Base-by-base conservation (phyloP, 2,113 vertebrate genomes). In the Siniperca knerii region DNA sequence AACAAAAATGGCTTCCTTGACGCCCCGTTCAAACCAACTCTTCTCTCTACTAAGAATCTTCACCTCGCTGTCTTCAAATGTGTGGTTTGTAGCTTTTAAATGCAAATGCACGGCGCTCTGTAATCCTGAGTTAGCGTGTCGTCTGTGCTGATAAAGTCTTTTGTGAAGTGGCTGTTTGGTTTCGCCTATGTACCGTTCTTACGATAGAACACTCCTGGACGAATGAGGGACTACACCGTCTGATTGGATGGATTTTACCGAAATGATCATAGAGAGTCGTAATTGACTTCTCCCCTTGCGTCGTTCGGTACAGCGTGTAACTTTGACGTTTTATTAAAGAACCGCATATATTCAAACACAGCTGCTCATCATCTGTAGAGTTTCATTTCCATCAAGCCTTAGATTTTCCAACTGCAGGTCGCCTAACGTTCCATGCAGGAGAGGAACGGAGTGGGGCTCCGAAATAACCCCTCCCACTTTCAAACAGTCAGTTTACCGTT, bases 401-500 rank as follows among this genome's bases (percentile, higher is more conserved):
- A 55, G 29, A 20, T 16, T 18, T 2, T 15, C 37, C 35, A 2
- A 37, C 35, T 37, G 35, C 35, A 37, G 35, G 35, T 29, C 29
- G 29, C 29, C 29, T 29, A 29, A 29, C 29, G 29, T 29, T 29
- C 29, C 1, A 25, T 25, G 25, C 52, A 58, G 20, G 33, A 60
- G 35, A 15, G 25, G 33, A 61, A 15, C 10, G 8, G 61, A 21
- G 5, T 0, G 21, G 37, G 10, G 10, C 2, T 20, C 6, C 2
- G 5, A 20, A 10, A 7, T 15, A 35, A 13, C 60, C 40, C 66
- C 52, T 46, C 72, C 84, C 60, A 9, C 58, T 80, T 67, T 25
- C 55, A 21, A 16, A 40, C 11, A 4, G 44, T 40, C 16, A 2
- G 87, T 91, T 91, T 81, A 55, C 73, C 6, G 77, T 94, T 72